Conservation (phyloP, 2,113 vertebrate genomes). For the Lasiurus borealis region DNA sequence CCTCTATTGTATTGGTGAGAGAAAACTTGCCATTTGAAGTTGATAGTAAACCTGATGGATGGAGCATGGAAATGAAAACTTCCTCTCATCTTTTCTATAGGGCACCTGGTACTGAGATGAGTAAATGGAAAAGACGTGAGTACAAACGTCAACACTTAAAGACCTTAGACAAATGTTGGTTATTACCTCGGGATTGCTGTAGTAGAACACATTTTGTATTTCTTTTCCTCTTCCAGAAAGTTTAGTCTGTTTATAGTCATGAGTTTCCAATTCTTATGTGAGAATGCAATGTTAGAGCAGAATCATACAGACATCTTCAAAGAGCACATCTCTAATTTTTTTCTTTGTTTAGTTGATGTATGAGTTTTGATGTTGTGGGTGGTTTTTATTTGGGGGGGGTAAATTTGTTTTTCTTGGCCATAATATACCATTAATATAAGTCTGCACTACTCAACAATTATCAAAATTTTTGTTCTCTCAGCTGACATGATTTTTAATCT, state of each 20-base stretch:
- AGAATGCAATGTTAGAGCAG: neutral
- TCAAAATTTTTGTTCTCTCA: conserved; percentile 11
- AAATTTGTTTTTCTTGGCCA: neutral
- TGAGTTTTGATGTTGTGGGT: neutral
- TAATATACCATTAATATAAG: neutral
- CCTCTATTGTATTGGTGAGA: neutral
- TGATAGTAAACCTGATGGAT: neutral
- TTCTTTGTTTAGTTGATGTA: neutral
- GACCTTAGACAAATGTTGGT: neutral
- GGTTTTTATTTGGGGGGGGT: neutral
- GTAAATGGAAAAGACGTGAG: neutral
- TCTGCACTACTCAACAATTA: neutral
- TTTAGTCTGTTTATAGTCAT: neutral
- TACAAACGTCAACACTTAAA: conserved; percentile 31
- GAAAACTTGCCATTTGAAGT: conserved; percentile 13
- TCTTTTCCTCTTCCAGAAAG: neutral
- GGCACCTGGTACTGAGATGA: neutral
- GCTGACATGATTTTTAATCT: neutral
- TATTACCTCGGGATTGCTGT: neutral
- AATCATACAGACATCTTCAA: neutral
- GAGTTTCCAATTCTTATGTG: neutral
- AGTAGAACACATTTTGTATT: neutral
- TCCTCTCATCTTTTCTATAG: neutral
- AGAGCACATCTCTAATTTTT: neutral
- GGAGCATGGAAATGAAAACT: conserved; percentile 5